Evolutionary conservation across 2,797 vertebrate species (phyloP).

Genomic region (Eidolon dupreanum): DNA sequence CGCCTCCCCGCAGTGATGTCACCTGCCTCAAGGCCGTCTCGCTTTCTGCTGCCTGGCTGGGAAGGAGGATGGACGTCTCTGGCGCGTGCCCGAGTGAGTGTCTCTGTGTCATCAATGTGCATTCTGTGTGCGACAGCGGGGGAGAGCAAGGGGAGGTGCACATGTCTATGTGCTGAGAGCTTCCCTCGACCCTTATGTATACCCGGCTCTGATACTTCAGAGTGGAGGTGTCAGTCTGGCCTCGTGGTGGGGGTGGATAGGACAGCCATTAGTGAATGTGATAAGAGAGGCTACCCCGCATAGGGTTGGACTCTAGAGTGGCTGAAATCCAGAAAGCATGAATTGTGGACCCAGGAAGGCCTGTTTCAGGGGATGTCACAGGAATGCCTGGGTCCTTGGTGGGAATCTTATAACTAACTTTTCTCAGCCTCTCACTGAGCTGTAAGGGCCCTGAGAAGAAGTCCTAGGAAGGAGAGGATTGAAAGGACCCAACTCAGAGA

Average conservation of each 20-base stretch:
- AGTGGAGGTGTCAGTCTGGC: background rate
- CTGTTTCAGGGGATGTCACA: background rate
- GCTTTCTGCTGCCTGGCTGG: background rate
- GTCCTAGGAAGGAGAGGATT: background rate
- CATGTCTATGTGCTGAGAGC: background rate
- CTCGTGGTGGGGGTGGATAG: background rate
- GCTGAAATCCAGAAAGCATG: background rate
- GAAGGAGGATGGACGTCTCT: constrained; percentile 32
- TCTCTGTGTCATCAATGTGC: background rate
- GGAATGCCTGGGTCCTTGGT: background rate
- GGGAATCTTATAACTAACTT: background rate
- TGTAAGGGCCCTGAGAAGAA: background rate
- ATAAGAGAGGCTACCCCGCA: background rate
- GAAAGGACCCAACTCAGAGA: background rate
- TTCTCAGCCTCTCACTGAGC: background rate
- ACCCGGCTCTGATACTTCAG: background rate
- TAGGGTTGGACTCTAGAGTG: background rate
- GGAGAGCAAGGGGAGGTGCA: background rate
- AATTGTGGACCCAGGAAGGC: background rate
- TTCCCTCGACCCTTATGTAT: background rate
- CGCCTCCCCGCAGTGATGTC: background rate
- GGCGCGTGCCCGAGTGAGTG: constrained; percentile 37
- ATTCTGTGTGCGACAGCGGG: background rate
- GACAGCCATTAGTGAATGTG: background rate
- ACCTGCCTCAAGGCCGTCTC: background rate